These are phyloP conservation scores for Ephestia elutella DNA, from an alignment of 1,140 invertebrate genomes.

Conservation along the genomic window DNA sequence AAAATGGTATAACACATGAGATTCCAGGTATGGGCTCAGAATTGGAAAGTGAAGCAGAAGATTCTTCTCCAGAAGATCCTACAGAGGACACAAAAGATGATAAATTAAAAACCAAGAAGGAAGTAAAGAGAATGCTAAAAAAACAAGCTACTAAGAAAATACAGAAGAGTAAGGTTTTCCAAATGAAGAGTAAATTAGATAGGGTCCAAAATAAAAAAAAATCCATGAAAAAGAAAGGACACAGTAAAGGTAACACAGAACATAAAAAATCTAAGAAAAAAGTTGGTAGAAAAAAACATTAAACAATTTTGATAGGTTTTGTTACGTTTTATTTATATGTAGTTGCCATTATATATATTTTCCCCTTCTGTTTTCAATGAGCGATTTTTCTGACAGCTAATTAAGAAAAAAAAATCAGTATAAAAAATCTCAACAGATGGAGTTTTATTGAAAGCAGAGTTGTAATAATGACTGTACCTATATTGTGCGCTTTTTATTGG, in stretches of 20 bases:
- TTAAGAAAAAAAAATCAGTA: too few species aligned
- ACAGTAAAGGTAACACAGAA: slow-evolving; percentile 48
- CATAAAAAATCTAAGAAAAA: slow-evolving; percentile 64
- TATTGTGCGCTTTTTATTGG: too few species aligned
- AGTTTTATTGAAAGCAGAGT: too few species aligned
- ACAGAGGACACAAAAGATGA: slow-evolving; percentile 54
- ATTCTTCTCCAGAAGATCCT: slow-evolving; percentile 56
- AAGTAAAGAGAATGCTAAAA: slow-evolving; percentile 79
- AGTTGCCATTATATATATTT: too few species aligned
- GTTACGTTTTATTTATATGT: neutral
- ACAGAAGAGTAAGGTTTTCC: slow-evolving; percentile 83
- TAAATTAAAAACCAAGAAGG: slow-evolving; percentile 76
- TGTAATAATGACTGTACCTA: too few species aligned
- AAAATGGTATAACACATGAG: slow-evolving; percentile 30
- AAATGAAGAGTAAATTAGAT: slow-evolving; percentile 81
- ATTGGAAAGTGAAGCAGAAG: slow-evolving; percentile 61
- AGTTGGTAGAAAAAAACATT: slow-evolving; percentile 52
- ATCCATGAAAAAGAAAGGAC: slow-evolving; percentile 60
- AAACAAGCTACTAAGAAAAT: slow-evolving; percentile 80
- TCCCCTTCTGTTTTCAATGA: too few species aligned
- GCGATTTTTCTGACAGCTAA: too few species aligned
- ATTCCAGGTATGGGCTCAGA: slow-evolving; percentile 63
- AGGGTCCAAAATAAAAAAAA: slow-evolving; percentile 77
- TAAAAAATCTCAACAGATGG: too few species aligned
- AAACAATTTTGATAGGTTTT: slow-evolving; percentile 11